Evolutionary conservation across 1,140 invertebrate genomes (phyloP).

Genomic region (Phymastichus coffea): DNA sequence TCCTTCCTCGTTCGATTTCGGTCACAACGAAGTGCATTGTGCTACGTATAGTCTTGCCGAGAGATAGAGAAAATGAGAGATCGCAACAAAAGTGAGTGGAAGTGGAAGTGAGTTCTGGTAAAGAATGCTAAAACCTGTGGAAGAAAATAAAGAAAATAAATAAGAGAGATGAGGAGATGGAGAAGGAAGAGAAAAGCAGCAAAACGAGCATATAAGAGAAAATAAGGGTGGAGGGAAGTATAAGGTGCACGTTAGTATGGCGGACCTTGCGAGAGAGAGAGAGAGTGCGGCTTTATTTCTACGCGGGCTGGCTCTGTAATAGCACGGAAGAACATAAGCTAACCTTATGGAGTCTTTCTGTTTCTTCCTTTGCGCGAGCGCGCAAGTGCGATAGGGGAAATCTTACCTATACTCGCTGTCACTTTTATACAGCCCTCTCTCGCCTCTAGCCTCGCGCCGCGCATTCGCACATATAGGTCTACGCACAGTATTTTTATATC

Average conservation of each 20-base stretch:
- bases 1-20: too few species aligned
- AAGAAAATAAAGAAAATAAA: not conserved
- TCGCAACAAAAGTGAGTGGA: too few species aligned
- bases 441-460: not conserved
- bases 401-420: constrained; percentile 33
- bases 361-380: constrained; percentile 3
- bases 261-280: not conserved
- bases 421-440: constrained; percentile 34
- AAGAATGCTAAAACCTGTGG: too few species aligned
- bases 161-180: constrained; percentile 3
- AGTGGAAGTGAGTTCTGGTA: too few species aligned
- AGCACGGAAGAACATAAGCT: constrained; percentile 40
- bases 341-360: constrained; percentile 32
- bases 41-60: too few species aligned
- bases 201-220: constrained; percentile 24
- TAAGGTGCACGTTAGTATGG: constrained; percentile 7
- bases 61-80: too few species aligned
- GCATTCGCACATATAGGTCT: constrained; percentile 6
- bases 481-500: constrained; percentile 37
- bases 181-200: constrained; percentile 23
- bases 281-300: constrained; percentile 35
- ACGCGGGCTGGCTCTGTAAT: constrained; percentile 36
- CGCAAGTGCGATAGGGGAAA: not conserved
- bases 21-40: too few species aligned
- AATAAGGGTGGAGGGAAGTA: constrained; percentile 15